Evolutionary conservation across 92 coral and sea anemone species (phyloP), one percentile per base, ranked within the genome.

Genomic region (Porites lobata): DNA sequence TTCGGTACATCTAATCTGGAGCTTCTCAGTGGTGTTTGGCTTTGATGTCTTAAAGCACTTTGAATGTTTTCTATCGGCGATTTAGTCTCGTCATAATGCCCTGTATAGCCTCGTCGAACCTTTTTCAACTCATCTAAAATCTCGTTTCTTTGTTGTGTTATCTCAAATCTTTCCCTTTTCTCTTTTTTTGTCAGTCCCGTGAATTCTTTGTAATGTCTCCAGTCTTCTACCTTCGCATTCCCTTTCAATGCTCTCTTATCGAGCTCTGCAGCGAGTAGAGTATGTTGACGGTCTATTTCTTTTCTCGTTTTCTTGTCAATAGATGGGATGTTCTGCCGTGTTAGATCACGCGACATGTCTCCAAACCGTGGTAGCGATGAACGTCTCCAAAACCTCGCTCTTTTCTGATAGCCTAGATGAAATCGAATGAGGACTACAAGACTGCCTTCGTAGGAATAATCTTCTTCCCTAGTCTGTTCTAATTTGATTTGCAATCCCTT

Each of bases 21-120:
- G 65, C 87, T 85, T 78, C 88, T 88, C 1, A 68, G 76, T 2
- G 98, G 98, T 19, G 96, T 93, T 79, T 59, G 82, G 76, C 82
- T 72, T 52, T 91, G 92, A 4, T 87, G 86, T 1, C 84, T 87
- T 69, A 95, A 80, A 0, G 98, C 98, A 22, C 89, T 66, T 74
- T 95, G 96, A 43, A 95, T 95, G 50, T 95, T 95, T 82, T 93
- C 94, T 76, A 95, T 81, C 13, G 96, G 94, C 18, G 93, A 84
- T 59, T 93, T 93, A 2, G 96, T 75, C 1, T 78, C 96, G 51
- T 95, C 98, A 43, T 93, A 95, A 83, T 95, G 96, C 1, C 98
- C 98, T 22, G 98, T 93, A 68, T 88, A 85, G 20, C 93, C 86
- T 1, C 86, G 81, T 38, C 89, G 90, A 71, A 95, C 98, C 59